Percentiles rank a stretch among this genome's conserved stretches.
Evolutionary conservation across 2,888 invertebrate genomes (phyloP).

Genomic region (Acrobasis suavella): DNA sequence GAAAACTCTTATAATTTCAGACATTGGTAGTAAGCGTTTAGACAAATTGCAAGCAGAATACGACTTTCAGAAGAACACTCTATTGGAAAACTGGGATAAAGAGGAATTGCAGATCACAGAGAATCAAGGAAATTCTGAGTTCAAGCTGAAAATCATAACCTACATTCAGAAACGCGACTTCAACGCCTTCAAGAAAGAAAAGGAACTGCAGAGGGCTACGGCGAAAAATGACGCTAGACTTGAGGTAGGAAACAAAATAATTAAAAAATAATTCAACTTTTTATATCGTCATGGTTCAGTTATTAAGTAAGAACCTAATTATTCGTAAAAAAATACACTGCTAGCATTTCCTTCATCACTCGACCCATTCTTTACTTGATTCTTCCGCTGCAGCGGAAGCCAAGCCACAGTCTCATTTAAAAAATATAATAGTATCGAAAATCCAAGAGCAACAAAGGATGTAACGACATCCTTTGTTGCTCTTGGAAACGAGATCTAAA

Average conservation of each 20-base stretch:
- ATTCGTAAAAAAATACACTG: no score
- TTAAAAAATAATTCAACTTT: no score
- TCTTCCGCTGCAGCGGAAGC: no score
- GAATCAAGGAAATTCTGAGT: conserved; percentile 78
- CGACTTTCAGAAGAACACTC: conserved; percentile 78
- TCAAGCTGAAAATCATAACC: conserved; percentile 82
- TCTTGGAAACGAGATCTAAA: no score
- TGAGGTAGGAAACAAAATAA: conserved; percentile 51
- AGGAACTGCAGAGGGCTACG: conserved; percentile 57
- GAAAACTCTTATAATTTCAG: conserved; percentile 51
- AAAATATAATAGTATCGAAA: no score
- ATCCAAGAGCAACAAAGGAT: no score
- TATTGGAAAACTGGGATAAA: conserved; percentile 78
- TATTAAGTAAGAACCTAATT: no score
- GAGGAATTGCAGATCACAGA: conserved; percentile 79
- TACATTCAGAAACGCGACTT: conserved; percentile 80
- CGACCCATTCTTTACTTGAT: no score
- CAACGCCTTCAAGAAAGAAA: conserved; percentile 49
- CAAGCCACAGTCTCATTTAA: no score
- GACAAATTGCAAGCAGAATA: conserved; percentile 81
- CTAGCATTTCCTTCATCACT: no score
- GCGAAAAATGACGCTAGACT: conserved; percentile 67
- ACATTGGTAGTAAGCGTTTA: conserved; percentile 80
- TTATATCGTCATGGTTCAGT: no score
- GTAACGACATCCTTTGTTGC: no score